Base-by-base conservation (phyloP, 2,113 vertebrate genomes). In the Alethe diademata region DNA sequence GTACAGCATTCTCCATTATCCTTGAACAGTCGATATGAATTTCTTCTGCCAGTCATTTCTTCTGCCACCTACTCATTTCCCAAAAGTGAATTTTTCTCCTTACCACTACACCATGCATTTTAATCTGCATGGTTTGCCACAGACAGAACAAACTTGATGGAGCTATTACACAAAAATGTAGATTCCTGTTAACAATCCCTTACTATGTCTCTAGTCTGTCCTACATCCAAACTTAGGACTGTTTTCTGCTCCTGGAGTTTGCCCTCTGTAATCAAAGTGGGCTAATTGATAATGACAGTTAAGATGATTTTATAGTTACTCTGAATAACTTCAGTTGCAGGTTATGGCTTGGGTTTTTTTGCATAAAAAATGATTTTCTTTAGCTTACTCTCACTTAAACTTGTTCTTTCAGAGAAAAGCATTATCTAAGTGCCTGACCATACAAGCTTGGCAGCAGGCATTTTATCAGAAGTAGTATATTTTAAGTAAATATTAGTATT, bases 1-100 rank as follows among this genome's bases (percentile, higher is more conserved):
- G 57, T 47, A 62, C 0, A 0, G 12, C 45, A 33, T 75, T 40
- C 58, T 72, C 19, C 0, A 0, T 43, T 51, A 38, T 11, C 17
- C 12, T 81, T 15, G 42, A 70, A 60, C 18, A 33, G 40, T 35
- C 23, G 47, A 36, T 26, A 33, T 19, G 9, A 51, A 50, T 36
- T 58, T 23, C 16, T 86, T 53, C 56, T 35, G 35, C 18, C 20
- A 47, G 35, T 26, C 2, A 1, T 42, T 20, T 35, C 35, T 35
- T 35, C 35, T 35, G 35, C 25, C 78, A 61, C 56, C 38, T 43
- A 58, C 13, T 5, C 36, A 47, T 35, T 73, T n/a, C 24, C 15
- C 23, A 57, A 29, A 79, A 84, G 19, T 19, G 11, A 57, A 5
- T 70, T 73, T 64, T 93, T 62, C 19, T 65, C 43, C 56, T 66